Base-by-base conservation (phyloP, 2,888 invertebrate species). In the Mechanitis mazaeus region DNA sequence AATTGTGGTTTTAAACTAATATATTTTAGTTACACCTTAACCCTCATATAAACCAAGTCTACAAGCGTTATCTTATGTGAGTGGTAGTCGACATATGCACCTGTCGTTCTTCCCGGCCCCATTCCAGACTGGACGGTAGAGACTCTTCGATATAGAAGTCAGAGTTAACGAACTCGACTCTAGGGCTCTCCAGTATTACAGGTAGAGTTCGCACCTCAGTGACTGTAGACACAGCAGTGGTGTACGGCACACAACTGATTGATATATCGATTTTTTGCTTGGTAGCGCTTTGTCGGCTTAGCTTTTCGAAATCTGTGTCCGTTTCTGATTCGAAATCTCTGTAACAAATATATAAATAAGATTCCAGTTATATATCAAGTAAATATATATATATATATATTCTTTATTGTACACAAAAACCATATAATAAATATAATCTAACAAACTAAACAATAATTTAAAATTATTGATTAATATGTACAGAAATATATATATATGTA, bases 91-190 rank as follows among this genome's bases (percentile, higher is more conserved):
- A 65, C 64, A 68, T 66, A 53, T 89, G 88, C 82, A 85, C 88
- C 90, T 91, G 81, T 78, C 83, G 75, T 68, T 78, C 80, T 69
- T 79, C 80, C 82, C 91, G 91, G 86, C 92, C 93, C 88, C 93
- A 93, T 75, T 93, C 94, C 86, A 95, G 93, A 81, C 95, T 96
- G 77, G 95, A 95, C 64, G 96, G 95, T 87, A 96, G 92, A 68
- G 96, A 96, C 85, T 96, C 96, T 79, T 96, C 96, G 85, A 96
- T 95, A 91, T 95, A 96, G 92, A 94, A 95, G 82, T 96, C 95
- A 56, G 95, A 94, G 78, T 93, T 94, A 76, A 94, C 92, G 86
- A 95, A 96, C 85, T 95, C 95, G 68, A 82, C 76, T 58, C 66
- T 63, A 60, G 64, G 67, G 54, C 69, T 73, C 69, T 83, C 86